phyloP scores from a whole-genome alignment of 2,888 invertebrate species.

The Cheilosia urbana region DNA sequence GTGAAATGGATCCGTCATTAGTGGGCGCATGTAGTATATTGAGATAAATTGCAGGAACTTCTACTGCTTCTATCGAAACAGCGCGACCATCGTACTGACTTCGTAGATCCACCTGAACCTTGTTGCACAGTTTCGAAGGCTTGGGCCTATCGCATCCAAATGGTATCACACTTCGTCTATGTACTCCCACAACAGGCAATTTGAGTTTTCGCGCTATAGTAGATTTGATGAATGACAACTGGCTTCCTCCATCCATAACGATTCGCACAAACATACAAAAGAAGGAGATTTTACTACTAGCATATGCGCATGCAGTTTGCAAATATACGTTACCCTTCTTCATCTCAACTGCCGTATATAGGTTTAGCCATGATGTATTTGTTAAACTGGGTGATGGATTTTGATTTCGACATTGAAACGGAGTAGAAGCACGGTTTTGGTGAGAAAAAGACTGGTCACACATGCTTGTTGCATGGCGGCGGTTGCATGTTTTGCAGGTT shows the following conservation, averaged over 20 bases:
- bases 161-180: conserved; percentile 42
- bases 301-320: conserved; percentile 49
- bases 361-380: background rate
- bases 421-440: background rate
- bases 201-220: conserved; percentile 9
- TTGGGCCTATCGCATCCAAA: conserved; percentile 48
- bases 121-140: conserved; percentile 31
- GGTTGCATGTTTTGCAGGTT: conserved; percentile 7
- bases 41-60: conserved; percentile 44
- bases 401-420: background rate
- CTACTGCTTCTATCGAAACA: conserved; percentile 38
- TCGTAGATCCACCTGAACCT: conserved; percentile 28
- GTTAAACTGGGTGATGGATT: background rate
- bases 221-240: conserved; percentile 8
- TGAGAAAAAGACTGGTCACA: conserved; percentile 1
- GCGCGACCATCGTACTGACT: conserved; percentile 44
- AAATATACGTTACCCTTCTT: conserved; percentile 30
- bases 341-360: background rate
- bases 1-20: background rate
- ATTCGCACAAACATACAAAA: conserved; percentile 21
- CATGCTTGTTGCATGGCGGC: conserved; percentile 12
- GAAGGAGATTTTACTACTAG: conserved; percentile 14
- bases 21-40: conserved; percentile 30
- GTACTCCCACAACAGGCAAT: conserved; percentile 39
- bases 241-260: conserved; percentile 26